Conservation (phyloP, 2,888 invertebrate genomes). For the Lycocerus yunnanus region DNA sequence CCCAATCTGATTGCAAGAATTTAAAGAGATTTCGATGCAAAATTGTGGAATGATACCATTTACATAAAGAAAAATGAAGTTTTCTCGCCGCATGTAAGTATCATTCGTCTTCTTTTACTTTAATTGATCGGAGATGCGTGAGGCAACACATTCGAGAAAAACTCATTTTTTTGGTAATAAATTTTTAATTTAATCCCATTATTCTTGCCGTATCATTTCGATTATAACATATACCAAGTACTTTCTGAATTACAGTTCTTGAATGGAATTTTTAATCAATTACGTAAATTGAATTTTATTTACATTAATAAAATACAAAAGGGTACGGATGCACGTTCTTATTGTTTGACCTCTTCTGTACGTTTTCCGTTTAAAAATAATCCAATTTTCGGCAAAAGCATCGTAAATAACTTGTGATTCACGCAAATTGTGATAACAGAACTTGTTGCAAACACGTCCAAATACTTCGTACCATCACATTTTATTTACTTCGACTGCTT, state of each 20-base stretch:
- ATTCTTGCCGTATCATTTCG: background rate
- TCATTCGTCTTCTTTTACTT: background rate
- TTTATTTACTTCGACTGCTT: slow-evolving; percentile 4
- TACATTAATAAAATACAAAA: background rate
- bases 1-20: background rate
- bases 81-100: background rate
- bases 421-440: background rate
- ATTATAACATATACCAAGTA: background rate
- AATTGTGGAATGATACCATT: background rate
- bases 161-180: background rate
- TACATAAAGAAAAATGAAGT: background rate
- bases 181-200: background rate
- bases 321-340: background rate
- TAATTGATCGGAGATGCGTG: background rate
- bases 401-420: background rate
- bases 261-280: background rate
- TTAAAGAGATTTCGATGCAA: background rate
- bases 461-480: background rate
- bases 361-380: background rate
- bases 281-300: background rate
- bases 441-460: background rate
- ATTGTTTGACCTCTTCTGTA: background rate
- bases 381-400: background rate
- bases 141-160: background rate
- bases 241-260: background rate